Conservation (phyloP, 2,113 vertebrate species). For the Anthoscopus minutus region DNA sequence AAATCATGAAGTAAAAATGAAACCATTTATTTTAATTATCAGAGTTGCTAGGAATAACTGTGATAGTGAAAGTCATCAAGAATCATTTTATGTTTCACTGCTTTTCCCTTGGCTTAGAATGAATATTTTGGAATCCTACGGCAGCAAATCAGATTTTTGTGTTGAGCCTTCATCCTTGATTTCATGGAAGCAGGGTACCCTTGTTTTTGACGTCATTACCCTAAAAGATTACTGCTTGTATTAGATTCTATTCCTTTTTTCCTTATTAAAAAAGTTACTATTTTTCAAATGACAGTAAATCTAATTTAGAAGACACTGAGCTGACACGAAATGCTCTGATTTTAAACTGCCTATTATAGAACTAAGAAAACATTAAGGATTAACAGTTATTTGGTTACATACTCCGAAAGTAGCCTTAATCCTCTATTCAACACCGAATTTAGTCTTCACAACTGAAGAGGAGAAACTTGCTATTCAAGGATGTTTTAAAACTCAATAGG, state of each 20-base stretch:
- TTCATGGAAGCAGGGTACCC: not conserved
- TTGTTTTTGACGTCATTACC: not conserved
- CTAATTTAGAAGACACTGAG: conserved; percentile 41
- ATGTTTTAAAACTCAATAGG: not conserved
- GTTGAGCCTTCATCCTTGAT: not conserved
- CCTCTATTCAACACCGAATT: conserved; percentile 8
- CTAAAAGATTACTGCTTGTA: not conserved
- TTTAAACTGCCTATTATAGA: conserved; percentile 12
- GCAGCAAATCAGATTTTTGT: not conserved
- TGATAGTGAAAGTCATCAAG: not conserved
- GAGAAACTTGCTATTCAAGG: not conserved
- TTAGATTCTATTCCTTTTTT: not conserved
- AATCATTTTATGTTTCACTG: not conserved
- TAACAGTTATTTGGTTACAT: not conserved
- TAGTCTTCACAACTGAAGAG: not conserved
- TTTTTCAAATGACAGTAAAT: conserved; percentile 26
- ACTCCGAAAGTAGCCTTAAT: conserved; percentile 4
- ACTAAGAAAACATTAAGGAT: not conserved
- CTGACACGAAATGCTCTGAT: conserved; percentile 29
- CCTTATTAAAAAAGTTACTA: not conserved
- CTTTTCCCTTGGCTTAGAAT: not conserved
- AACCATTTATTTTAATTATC: not conserved
- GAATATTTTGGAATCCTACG: not conserved
- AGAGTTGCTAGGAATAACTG: not conserved
- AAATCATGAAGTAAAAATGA: not conserved